phyloP scores from a whole-genome alignment of 1,140 invertebrate species.

The Drosophila auraria region DNA sequence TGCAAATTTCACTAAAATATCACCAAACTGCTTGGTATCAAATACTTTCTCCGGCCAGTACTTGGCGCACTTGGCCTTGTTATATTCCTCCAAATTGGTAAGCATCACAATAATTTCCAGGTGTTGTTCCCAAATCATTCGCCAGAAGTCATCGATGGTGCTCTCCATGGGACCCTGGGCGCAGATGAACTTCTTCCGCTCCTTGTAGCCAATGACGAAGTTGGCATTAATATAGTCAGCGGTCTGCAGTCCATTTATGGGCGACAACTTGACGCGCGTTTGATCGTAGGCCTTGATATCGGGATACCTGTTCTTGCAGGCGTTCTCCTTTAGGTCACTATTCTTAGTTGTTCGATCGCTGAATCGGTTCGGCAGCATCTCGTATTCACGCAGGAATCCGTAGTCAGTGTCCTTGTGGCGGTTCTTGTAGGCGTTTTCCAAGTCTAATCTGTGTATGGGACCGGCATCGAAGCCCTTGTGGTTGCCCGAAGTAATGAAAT shows the following conservation, averaged over 20 bases:
- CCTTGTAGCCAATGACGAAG: constrained; percentile 95
- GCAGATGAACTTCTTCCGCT: constrained; percentile 97
- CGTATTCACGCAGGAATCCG: constrained; percentile 95
- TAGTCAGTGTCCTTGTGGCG: constrained; percentile 94
- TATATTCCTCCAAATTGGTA: constrained; percentile 97
- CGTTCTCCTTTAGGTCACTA: constrained; percentile 94
- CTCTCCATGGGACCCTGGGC: constrained; percentile 96
- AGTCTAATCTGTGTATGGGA: constrained; percentile 90
- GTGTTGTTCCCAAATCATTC: constrained; percentile 98
- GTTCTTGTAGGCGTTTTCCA: constrained; percentile 91
- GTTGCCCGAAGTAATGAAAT: constrained; percentile 83
- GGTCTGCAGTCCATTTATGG: constrained; percentile 91
- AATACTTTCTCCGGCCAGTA: constrained; percentile 96
- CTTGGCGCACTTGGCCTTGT: constrained; percentile 96
- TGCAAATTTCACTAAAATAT: constrained; percentile 91
- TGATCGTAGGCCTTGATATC: constrained; percentile 97
- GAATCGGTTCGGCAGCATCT: constrained; percentile 93
- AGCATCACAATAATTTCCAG: constrained; percentile 97
- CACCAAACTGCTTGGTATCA: constrained; percentile 91
- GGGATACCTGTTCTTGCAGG: constrained; percentile 94
- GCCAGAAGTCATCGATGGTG: constrained; percentile 98
- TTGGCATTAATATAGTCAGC: constrained; percentile 98
- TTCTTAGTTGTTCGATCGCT: constrained; percentile 94
- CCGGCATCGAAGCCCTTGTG: constrained; percentile 92
- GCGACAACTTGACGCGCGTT: constrained; percentile 92